Conservation (phyloP, 1,140 invertebrate species). For the Sycophaga agraensis region DNA sequence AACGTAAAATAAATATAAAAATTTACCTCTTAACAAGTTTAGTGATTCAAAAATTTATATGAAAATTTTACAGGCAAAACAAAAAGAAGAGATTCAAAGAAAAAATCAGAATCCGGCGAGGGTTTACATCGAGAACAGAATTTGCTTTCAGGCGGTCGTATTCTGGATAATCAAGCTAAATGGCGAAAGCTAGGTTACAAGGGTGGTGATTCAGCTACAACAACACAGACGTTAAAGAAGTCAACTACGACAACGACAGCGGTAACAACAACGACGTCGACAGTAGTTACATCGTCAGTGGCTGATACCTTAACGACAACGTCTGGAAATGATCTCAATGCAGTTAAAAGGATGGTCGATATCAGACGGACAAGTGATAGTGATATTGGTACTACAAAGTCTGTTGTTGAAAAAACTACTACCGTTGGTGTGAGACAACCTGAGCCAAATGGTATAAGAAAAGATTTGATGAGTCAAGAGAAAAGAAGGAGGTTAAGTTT, state of each 20-base stretch:
- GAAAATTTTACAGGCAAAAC: slow-evolving; percentile 49
- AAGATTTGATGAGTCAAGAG: slow-evolving; percentile 50
- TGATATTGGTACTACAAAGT: slow-evolving; percentile 38
- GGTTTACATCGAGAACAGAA: slow-evolving; percentile 54
- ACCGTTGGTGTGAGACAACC: slow-evolving; percentile 40
- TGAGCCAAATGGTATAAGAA: slow-evolving; percentile 54
- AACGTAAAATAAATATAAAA: too few species aligned
- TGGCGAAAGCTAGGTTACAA: slow-evolving; percentile 56
- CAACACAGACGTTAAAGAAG: slow-evolving; percentile 33
- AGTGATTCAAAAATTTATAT: neutral
- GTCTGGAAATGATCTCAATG: slow-evolving; percentile 41
- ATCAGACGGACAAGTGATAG: slow-evolving; percentile 58
- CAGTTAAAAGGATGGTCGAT: slow-evolving; percentile 50
- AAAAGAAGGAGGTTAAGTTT: slow-evolving; percentile 53
- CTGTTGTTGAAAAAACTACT: slow-evolving; percentile 41
- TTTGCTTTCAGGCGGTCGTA: slow-evolving; percentile 53
- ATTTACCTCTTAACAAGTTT: too few species aligned
- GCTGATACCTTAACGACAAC: slow-evolving; percentile 28
- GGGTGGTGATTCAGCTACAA: slow-evolving; percentile 39
- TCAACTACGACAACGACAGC: slow-evolving; percentile 21
- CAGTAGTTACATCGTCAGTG: too few species aligned
- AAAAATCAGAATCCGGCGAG: slow-evolving; percentile 57
- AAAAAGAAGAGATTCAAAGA: slow-evolving; percentile 60
- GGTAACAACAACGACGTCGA: neutral
- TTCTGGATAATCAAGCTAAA: slow-evolving; percentile 53